phyloP scores from a whole-genome alignment of 1,140 invertebrate genomes.

The Bombus ignitus region DNA sequence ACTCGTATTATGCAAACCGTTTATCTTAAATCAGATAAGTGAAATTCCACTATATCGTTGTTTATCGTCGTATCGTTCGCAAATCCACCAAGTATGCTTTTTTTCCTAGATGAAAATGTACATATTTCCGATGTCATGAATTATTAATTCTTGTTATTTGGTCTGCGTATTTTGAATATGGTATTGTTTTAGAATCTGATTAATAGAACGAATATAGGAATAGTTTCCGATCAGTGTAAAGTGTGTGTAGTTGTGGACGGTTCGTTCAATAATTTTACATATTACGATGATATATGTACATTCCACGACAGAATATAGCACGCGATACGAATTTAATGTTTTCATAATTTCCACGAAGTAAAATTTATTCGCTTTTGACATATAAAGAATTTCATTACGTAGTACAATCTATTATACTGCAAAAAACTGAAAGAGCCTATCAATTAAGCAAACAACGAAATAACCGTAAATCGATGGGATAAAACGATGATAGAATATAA shows the following conservation, averaged over 20 bases:
- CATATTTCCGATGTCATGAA: neutral
- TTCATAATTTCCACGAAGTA: neutral
- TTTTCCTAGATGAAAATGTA: neutral
- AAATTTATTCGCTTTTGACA: neutral
- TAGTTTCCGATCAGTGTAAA: neutral
- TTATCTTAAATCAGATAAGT: too few relatives aligned
- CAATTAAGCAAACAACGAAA: neutral
- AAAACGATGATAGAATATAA: neutral
- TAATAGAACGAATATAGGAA: constrained; percentile 21
- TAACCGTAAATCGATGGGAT: neutral
- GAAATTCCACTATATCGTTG: neutral
- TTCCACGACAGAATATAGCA: neutral
- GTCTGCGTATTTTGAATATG: neutral
- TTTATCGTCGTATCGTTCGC: too few relatives aligned
- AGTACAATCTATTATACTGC: neutral
- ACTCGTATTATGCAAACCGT: too few relatives aligned
- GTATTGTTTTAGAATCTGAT: constrained; percentile 25
- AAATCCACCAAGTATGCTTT: too few relatives aligned
- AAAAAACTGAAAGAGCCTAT: neutral
- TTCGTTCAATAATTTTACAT: constrained; percentile 8
- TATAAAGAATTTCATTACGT: neutral
- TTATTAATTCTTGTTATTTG: constrained; percentile 15
- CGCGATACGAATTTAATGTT: neutral
- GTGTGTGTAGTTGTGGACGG: neutral
- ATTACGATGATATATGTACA: neutral